Conservation (phyloP, 2,888 invertebrate genomes). For the Stenodera caucasica region DNA sequence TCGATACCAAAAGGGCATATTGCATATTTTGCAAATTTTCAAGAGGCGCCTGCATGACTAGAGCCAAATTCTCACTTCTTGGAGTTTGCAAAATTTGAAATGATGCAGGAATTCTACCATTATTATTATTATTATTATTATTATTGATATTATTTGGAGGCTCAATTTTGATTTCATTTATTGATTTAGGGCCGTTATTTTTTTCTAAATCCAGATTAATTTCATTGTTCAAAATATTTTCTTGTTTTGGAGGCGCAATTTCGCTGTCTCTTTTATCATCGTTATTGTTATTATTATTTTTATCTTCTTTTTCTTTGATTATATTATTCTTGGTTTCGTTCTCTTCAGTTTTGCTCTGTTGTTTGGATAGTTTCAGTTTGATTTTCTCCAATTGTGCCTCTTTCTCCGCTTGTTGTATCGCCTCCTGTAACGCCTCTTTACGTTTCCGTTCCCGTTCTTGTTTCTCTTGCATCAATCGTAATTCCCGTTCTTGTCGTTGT, state of each 20-base stretch:
- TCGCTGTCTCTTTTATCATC: conserved; percentile 28
- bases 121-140: conserved; percentile 38
- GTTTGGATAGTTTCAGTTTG: conserved; percentile 43
- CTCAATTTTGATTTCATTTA: conserved; percentile 32
- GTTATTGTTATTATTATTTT: conserved; percentile 54
- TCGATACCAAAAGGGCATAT: conserved; percentile 63
- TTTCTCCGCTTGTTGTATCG: conserved; percentile 70
- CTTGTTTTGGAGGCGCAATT: conserved; percentile 20
- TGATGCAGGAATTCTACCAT: conserved; percentile 24
- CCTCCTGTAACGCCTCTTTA: conserved; percentile 74
- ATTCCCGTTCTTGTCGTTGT: conserved; percentile 72
- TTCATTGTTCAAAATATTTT: conserved; percentile 20
- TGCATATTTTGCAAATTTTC: conserved; percentile 60
- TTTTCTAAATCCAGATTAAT: conserved; percentile 12
- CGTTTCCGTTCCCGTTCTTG: conserved; percentile 72
- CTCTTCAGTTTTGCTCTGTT: conserved; percentile 32
- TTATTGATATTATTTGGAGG: conserved; percentile 27
- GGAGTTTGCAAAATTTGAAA: conserved; percentile 28
- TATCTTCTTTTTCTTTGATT: conserved; percentile 43
- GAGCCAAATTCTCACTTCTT: conserved; percentile 49
- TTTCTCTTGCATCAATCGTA: conserved; percentile 66
- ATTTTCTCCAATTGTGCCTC: conserved; percentile 62
- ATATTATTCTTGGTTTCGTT: conserved; percentile 35
- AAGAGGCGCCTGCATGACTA: conserved; percentile 54
- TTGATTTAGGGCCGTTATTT: conserved; percentile 12